Evolutionary conservation across 2,888 invertebrate species (phyloP).

Genomic region (Tipula vernalis): DNA sequence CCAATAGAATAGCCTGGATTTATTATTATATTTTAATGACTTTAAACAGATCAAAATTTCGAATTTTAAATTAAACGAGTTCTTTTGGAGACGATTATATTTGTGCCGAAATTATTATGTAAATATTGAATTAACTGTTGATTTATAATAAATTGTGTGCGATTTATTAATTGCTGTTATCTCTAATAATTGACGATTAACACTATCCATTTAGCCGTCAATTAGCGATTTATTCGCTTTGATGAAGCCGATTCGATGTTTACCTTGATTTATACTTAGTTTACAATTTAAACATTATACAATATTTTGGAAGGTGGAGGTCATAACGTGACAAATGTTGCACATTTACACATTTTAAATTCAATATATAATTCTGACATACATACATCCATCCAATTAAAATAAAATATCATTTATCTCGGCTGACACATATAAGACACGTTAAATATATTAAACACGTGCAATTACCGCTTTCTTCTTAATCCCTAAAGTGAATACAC

Average conservation of each 20-base stretch:
- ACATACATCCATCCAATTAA: no score
- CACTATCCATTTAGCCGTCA: not conserved
- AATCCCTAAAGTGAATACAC: not conserved
- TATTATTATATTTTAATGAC: no score
- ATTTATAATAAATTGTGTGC: not conserved
- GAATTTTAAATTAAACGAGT: no score
- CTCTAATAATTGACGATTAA: not conserved
- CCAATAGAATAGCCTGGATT: no score
- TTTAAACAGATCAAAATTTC: no score
- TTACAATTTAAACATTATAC: not conserved
- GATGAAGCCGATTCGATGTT: not conserved
- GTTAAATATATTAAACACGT: not conserved
- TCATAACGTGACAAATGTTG: no score
- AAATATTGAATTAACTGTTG: not conserved
- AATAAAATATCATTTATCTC: no score
- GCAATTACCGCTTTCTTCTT: not conserved
- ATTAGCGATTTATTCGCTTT: not conserved
- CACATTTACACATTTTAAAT: no score
- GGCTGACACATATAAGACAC: no score
- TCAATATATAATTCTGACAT: no score
- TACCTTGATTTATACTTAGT: not conserved
- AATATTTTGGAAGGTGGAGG: no score
- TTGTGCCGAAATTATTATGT: not conserved
- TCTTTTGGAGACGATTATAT: no score
- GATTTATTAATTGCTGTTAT: not conserved